phyloP scores from a whole-genome alignment of 2,888 invertebrate species.

The Cephalotes varians region DNA sequence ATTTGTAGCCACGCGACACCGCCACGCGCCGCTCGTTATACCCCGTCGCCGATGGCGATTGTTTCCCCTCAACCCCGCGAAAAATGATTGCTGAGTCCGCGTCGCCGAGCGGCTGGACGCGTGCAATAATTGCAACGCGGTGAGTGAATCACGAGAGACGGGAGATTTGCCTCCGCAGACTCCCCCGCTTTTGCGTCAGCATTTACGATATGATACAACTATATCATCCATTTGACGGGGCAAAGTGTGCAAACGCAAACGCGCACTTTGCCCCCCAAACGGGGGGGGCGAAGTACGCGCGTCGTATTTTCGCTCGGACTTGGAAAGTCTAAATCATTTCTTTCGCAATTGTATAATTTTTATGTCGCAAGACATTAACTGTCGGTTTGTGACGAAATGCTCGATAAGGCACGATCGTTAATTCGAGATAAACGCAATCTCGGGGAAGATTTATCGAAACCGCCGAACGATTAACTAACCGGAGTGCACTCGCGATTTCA shows the following conservation, averaged over 20 bases:
- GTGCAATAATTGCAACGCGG: conserved; percentile 18
- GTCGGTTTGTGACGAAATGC: neutral
- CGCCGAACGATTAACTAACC: conserved; percentile 29
- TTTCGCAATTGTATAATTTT: neutral
- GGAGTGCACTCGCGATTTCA: conserved; percentile 46
- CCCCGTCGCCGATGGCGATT: conserved; percentile 79
- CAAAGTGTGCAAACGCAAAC: no score
- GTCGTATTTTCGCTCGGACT: neutral
- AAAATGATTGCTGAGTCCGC: conserved; percentile 72
- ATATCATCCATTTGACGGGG: neutral
- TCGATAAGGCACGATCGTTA: neutral
- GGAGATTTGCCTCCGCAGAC: neutral
- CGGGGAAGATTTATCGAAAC: conserved; percentile 12
- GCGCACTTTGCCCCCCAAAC: no score
- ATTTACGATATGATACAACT: neutral
- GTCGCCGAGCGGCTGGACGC: neutral
- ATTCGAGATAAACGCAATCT: neutral
- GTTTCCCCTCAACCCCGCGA: conserved; percentile 74
- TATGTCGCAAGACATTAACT: neutral
- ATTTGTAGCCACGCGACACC: conserved; percentile 79
- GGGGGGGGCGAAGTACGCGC: no score
- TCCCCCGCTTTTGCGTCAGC: neutral
- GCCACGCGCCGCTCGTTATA: conserved; percentile 82
- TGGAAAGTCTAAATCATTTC: neutral
- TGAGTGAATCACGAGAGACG: neutral